Percentiles rank a stretch among this genome's conserved stretches.
phyloP scores from a whole-genome alignment of 2,797 vertebrate species.

The Gymnocypris eckloni region DNA sequence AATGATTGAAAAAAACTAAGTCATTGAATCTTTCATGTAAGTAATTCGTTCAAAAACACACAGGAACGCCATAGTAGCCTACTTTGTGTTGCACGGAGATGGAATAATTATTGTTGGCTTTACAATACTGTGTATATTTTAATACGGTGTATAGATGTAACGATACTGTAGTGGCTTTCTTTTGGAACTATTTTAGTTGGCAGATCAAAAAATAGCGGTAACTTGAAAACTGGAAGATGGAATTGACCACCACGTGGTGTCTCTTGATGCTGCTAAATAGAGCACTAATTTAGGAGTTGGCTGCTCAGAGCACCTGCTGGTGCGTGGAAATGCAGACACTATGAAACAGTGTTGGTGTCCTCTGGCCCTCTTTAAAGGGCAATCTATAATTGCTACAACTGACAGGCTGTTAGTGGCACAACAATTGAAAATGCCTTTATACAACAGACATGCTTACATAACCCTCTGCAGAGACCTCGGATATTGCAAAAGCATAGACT shows the following conservation, averaged over 20 bases:
- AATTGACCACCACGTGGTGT: slow-evolving; percentile 19
- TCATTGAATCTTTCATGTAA: neutral
- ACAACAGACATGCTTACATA: slow-evolving; percentile 38
- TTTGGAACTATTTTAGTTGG: neutral
- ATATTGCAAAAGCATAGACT: slow-evolving; percentile 6
- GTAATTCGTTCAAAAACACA: neutral
- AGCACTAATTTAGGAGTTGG: slow-evolving; percentile 29
- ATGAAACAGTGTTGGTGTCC: slow-evolving; percentile 39
- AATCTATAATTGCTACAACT: slow-evolving; percentile 45
- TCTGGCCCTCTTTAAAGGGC: slow-evolving; percentile 53
- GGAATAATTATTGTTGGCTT: neutral
- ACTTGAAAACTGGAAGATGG: neutral
- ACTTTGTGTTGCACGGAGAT: neutral
- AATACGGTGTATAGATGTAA: neutral
- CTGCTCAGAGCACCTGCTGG: slow-evolving; percentile 11
- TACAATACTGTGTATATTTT: neutral
- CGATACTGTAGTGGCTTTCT: neutral
- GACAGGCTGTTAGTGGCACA: slow-evolving; percentile 37
- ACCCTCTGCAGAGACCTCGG: slow-evolving; percentile 61
- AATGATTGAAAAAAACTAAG: neutral
- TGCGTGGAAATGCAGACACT: slow-evolving; percentile 33
- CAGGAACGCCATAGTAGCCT: neutral
- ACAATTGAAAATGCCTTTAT: slow-evolving; percentile 44
- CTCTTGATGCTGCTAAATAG: slow-evolving; percentile 29
- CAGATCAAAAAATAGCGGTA: neutral